A percentile compares a stretch with the other conserved stretches of the same genome.
These are phyloP conservation scores for Dinocampus coccinellae DNA, from an alignment of 2,888 invertebrate genomes.

Conservation along the genomic window DNA sequence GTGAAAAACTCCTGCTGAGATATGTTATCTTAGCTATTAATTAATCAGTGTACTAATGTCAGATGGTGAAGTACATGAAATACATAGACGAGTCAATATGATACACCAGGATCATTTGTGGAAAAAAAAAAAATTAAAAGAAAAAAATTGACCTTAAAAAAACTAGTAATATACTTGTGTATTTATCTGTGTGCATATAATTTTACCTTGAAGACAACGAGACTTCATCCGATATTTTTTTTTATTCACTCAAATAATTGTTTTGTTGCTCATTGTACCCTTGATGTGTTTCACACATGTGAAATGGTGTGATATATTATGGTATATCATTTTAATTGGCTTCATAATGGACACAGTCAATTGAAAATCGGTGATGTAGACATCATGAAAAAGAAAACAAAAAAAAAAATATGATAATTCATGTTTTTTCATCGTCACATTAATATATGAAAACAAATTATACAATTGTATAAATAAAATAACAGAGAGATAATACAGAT, in stretches of 20 bases:
- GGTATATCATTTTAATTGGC: background rate
- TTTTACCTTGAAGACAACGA: background rate
- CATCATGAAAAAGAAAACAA: too few species aligned
- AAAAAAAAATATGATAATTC: too few species aligned
- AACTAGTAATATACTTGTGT: background rate
- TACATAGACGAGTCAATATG: too few species aligned
- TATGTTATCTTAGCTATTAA: background rate
- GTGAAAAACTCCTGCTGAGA: background rate
- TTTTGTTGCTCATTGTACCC: background rate
- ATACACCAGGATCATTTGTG: too few species aligned
- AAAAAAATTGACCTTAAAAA: background rate
- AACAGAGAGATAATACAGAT: background rate
- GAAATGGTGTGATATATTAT: background rate
- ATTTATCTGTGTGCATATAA: background rate
- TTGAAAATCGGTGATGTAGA: background rate
- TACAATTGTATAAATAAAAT: background rate
- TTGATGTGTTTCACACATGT: background rate
- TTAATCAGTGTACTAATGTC: background rate
- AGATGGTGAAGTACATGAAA: too few species aligned
- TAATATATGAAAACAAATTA: too few species aligned
- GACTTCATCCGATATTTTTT: background rate
- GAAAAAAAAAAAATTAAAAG: too few species aligned
- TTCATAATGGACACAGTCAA: background rate
- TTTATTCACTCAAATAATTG: background rate
- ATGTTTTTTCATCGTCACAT: too few species aligned